Base-by-base conservation (phyloP, 23 tunicate species). In the Styela clava region DNA sequence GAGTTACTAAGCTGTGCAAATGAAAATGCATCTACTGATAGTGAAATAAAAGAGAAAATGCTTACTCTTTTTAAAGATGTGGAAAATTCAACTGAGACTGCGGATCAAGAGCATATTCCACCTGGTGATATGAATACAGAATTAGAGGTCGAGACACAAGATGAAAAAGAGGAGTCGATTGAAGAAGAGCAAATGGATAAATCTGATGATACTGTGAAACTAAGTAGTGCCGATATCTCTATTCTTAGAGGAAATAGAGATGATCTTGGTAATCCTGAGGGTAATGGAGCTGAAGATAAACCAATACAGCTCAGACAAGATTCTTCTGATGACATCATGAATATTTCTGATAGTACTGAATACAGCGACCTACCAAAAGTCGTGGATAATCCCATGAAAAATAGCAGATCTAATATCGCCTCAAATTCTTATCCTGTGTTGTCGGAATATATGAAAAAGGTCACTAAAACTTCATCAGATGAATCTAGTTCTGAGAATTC, bases 311-410 rank as follows among this genome's bases (percentile, higher is more conserved):
- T 71, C 3, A 71, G 35, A 21, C 65, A 28, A 1, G 81, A 52
- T 36, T 51, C 64, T 24, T 76, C 81, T 1, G 81, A 76, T 44
- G 81, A 76, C 44, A 44, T 52, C 27, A 76, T 76, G 81, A 83
- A 91, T 32, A 34, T 88, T n/a, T 85, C 97, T 34, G 61, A 77
- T 20, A 78, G 82, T 33, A 91, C 90, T 3, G 97, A 91, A 76
- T 91, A 91, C 74, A 88, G 97, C 24, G 97, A 91, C 31, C 61
- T 91, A 24, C 97, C 97, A 24, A 88, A 91, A 22, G 74, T 76
- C 33, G 90, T 89, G 3, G 95, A 89, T 64, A 89, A 84, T 23
- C 95, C 95, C 2, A 31, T 84, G 24, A 64, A 76, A 1, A 61
- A 64, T 9, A 51, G 62, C 24, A 31, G 62, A 31, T 29, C 62